Evolutionary conservation across 2,888 invertebrate species (phyloP).

Genomic region (Ctena decussata): DNA sequence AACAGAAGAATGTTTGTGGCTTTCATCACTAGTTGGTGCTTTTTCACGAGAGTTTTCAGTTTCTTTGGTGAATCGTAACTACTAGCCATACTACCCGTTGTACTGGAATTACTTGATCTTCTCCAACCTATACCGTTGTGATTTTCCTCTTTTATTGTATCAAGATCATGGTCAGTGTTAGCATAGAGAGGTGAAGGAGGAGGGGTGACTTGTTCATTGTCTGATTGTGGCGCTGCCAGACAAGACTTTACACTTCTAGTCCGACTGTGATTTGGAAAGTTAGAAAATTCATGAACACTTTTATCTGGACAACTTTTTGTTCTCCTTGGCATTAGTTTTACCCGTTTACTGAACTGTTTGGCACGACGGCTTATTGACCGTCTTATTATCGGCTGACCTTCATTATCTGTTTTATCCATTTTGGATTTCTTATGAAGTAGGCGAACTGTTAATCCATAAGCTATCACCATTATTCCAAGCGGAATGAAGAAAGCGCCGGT

Average conservation of each 20-base stretch:
- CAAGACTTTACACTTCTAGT: slow-evolving; percentile 35
- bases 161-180: slow-evolving; percentile 36
- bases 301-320: slow-evolving; percentile 63
- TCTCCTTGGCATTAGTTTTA: slow-evolving; percentile 65
- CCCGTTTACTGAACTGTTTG: slow-evolving; percentile 60
- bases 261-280: slow-evolving; percentile 21
- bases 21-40: slow-evolving; percentile 83
- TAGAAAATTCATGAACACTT: slow-evolving; percentile 22
- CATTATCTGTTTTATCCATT: slow-evolving; percentile 67
- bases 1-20: slow-evolving; percentile 82
- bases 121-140: slow-evolving; percentile 41
- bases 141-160: slow-evolving; percentile 53
- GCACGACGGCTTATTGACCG: slow-evolving; percentile 75
- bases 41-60: slow-evolving; percentile 77
- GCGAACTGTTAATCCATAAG: slow-evolving; percentile 97
- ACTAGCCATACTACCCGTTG: slow-evolving; percentile 50
- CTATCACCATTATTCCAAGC: slow-evolving; percentile 96
- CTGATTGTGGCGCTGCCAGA: slow-evolving; percentile 6
- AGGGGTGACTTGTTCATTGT: slow-evolving; percentile 41
- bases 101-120: slow-evolving; percentile 32
- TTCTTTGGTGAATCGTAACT: slow-evolving; percentile 69
- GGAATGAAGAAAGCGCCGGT: slow-evolving; percentile 99
- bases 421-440: slow-evolving; percentile 92
- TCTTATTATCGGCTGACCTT: slow-evolving; percentile 79
- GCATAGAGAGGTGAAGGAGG: slow-evolving; percentile 57